Conservation (phyloP, 2,113 vertebrate genomes). For the Atrichornis clamosus region DNA sequence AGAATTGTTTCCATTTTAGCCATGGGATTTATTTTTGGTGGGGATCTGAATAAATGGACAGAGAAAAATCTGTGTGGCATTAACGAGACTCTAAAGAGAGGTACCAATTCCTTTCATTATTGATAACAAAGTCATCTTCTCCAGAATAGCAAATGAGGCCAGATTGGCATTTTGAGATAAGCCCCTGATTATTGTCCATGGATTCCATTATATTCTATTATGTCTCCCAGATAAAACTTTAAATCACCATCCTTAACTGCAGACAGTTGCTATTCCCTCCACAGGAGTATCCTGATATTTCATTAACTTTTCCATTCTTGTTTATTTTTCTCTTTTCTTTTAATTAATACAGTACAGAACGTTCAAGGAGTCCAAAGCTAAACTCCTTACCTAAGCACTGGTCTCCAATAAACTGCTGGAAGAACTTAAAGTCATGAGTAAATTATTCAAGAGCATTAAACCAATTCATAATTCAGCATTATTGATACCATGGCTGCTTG, state of each 20-base stretch:
- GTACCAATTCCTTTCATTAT: slow-evolving; percentile 21
- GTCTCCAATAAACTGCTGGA: neutral
- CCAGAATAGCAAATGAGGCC: slow-evolving; percentile 43
- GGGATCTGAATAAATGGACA: neutral
- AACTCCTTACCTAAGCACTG: neutral
- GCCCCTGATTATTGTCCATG: neutral
- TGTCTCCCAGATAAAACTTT: slow-evolving; percentile 7
- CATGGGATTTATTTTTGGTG: neutral
- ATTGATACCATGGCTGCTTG: neutral
- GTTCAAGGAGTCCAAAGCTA: neutral
- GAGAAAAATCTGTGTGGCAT: neutral
- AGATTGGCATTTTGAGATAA: slow-evolving; percentile 35
- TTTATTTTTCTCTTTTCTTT: neutral
- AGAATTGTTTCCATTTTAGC: neutral
- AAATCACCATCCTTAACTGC: neutral
- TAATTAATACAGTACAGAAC: neutral
- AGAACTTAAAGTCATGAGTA: neutral
- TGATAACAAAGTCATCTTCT: slow-evolving; percentile 45
- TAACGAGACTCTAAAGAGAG: slow-evolving; percentile 14
- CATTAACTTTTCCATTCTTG: neutral
- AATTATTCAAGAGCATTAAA: slow-evolving; percentile 20
- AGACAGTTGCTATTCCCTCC: neutral
- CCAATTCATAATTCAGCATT: slow-evolving; percentile 22
- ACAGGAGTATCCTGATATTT: neutral
- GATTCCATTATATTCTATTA: slow-evolving; percentile 22